Conservation (phyloP, 2,797 vertebrate genomes). For the Diceros bicornis region DNA sequence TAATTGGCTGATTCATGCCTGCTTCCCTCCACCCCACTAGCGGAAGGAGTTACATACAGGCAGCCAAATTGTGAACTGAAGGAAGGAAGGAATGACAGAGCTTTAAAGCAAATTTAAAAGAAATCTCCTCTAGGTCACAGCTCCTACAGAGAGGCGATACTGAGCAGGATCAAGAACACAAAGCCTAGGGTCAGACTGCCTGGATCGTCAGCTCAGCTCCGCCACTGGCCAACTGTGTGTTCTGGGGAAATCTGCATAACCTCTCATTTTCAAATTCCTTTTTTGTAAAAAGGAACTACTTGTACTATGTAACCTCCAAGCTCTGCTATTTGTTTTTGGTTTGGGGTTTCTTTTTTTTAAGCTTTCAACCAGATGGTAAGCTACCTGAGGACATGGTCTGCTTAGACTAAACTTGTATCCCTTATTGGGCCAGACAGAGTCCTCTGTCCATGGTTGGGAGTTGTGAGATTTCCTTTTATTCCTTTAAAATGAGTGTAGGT, state of each 20-base stretch:
- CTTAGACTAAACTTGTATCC: neutral
- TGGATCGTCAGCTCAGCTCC: neutral
- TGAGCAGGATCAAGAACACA: neutral
- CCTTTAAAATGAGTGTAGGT: neutral
- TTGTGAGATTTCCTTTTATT: neutral
- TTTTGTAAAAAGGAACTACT: constrained; percentile 46
- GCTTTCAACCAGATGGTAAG: neutral
- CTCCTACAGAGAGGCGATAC: neutral
- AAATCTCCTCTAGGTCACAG: neutral
- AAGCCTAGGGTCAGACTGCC: neutral
- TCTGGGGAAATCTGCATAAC: neutral
- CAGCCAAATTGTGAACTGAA: neutral
- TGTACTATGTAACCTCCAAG: neutral
- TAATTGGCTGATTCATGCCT: neutral
- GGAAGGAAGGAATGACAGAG: neutral
- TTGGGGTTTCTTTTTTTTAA: neutral
- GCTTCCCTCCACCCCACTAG: neutral
- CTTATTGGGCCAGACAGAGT: neutral
- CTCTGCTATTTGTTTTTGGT: neutral
- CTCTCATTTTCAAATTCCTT: neutral
- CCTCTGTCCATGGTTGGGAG: neutral
- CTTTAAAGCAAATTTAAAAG: constrained; percentile 34
- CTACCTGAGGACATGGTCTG: neutral
- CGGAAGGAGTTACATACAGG: neutral
- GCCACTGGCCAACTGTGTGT: neutral